Percentiles rank a stretch among this genome's conserved stretches.
phyloP scores from a whole-genome alignment of 2,797 vertebrate species.

The Xerus rutilus region DNA sequence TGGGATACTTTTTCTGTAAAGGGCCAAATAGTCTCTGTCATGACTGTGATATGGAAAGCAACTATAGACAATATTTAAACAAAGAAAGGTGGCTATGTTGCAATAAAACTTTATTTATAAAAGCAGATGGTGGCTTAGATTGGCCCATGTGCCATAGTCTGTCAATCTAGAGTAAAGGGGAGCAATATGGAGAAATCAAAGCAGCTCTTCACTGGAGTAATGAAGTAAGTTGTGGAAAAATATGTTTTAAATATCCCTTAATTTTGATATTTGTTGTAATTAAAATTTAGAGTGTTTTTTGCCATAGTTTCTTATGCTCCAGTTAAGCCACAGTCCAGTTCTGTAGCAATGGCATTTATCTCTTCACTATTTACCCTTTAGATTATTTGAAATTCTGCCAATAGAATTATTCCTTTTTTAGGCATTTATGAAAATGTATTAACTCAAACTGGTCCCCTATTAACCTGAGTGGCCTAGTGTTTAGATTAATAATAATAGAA shows the following conservation, averaged over 20 bases:
- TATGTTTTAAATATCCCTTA: not conserved
- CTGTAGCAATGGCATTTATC: not conserved
- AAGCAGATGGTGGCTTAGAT: not conserved
- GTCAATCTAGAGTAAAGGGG: not conserved
- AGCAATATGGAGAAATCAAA: not conserved
- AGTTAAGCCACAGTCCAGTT: not conserved
- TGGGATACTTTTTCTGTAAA: not conserved
- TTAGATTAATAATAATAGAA: not conserved
- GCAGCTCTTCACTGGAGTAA: not conserved
- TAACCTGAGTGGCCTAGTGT: not conserved
- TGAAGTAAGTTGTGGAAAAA: not conserved
- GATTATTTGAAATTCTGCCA: not conserved
- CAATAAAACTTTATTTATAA: conserved; percentile 46
- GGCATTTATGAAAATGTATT: not conserved
- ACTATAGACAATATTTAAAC: not conserved
- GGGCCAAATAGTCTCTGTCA: not conserved
- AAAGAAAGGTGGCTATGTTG: not conserved
- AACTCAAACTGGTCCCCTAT: not conserved
- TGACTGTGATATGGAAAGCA: not conserved
- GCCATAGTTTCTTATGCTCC: not conserved
- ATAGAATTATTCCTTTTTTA: not conserved
- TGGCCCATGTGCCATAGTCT: not conserved
- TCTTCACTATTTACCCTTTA: not conserved
- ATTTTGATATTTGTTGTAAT: not conserved
- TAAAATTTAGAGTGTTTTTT: not conserved